Conservation (phyloP, 2,113 vertebrate species). For the Cheirogaleus medius region DNA sequence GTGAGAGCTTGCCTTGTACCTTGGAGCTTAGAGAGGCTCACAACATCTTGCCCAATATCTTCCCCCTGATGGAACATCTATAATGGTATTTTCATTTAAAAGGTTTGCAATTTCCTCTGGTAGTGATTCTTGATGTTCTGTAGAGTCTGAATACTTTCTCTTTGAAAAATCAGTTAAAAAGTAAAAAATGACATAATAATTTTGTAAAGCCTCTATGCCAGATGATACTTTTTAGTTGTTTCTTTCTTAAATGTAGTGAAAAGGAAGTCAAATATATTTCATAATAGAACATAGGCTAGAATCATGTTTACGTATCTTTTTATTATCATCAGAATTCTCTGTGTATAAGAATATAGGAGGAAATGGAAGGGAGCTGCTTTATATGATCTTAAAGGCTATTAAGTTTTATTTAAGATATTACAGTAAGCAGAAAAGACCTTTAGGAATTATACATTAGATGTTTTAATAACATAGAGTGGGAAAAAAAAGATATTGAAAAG, state of each 20-base stretch:
- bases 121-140: background rate
- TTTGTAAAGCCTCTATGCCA: background rate
- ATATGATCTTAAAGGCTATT: background rate
- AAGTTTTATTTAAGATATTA: background rate
- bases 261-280: background rate
- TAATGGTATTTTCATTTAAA: background rate
- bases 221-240: background rate
- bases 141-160: background rate
- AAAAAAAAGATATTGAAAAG: background rate
- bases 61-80: background rate
- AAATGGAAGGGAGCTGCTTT: background rate
- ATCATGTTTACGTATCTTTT: background rate
- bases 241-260: slow-evolving; percentile 26
- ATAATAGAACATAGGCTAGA: background rate
- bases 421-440: background rate
- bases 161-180: slow-evolving; percentile 31
- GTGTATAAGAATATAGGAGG: background rate
- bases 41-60: background rate
- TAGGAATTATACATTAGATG: background rate
- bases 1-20: background rate
- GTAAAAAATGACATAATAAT: background rate
- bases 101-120: background rate
- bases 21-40: background rate
- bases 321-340: background rate
- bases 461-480: background rate